phyloP scores from a whole-genome alignment of 2,113 vertebrate genomes.

The Alligator mississippiensis region DNA sequence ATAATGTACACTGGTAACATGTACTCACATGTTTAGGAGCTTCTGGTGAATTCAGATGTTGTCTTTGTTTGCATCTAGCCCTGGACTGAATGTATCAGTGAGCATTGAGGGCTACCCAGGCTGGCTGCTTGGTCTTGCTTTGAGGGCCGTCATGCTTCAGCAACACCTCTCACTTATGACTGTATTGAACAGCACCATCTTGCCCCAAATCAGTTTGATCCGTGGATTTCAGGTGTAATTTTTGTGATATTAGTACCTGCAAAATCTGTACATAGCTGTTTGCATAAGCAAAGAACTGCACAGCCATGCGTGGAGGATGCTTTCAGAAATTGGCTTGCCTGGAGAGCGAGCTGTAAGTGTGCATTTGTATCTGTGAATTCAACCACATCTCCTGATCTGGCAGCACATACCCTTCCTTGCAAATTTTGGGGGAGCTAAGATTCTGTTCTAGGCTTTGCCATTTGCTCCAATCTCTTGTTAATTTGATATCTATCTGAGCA shows the following conservation, averaged over 20 bases:
- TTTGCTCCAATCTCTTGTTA: constrained; percentile 36
- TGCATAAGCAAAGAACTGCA: too few relatives aligned
- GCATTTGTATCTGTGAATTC: not conserved
- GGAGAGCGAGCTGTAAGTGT: not conserved
- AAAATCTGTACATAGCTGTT: too few relatives aligned
- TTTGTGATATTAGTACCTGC: too few relatives aligned
- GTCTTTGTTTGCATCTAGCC: constrained; percentile 40
- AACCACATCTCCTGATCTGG: constrained; percentile 2
- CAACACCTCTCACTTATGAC: not conserved
- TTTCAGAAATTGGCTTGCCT: constrained; percentile 39
- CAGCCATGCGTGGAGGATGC: not conserved
- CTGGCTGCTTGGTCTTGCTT: not conserved
- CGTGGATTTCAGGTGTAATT: too few relatives aligned
- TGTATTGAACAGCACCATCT: not conserved
- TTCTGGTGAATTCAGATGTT: constrained; percentile 43
- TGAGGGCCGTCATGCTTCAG: not conserved
- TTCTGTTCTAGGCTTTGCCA: constrained; percentile 7
- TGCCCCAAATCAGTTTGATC: not conserved
- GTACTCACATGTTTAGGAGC: not conserved
- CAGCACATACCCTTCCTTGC: not conserved
- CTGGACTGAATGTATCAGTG: not conserved
- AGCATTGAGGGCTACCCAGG: constrained; percentile 32
- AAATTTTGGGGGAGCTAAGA: not conserved
- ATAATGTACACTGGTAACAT: not conserved
- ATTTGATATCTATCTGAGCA: constrained; percentile 58